Base-by-base conservation (phyloP, 2,888 invertebrate species). In the Polyploca ridens region DNA sequence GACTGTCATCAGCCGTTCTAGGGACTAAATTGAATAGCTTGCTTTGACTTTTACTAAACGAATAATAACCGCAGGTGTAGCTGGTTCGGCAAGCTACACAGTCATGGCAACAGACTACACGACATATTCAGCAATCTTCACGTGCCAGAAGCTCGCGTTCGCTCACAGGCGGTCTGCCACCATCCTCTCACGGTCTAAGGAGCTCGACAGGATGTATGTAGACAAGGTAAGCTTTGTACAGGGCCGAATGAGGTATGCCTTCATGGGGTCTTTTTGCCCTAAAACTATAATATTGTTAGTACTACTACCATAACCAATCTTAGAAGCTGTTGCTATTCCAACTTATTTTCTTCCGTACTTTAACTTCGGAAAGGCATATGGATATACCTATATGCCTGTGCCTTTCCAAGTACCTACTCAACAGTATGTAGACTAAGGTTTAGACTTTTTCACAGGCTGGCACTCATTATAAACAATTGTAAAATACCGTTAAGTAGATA, bases 131-230 rank as follows among this genome's bases (percentile, higher is more conserved):
- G 97, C 96, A 0, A 94, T 97, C 62, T 97, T 97, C 88, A 97
- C 97, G 0, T 97, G 97, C 78, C 97, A 97, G 86, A 96, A 96
- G 79, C 82, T 97, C 14, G 94, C 96, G 0, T 96, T 97, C 75
- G 96, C 96, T 0, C 96, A 97, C 86, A 94, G 97, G 5, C 96
- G 96, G 69, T 97, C 97, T 0, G 97, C 97, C 0, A 97, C 97
- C 63, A 97, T 98, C 70, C 93, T 97, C n/a, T 97, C 97, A 0
- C 95, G 97, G 63, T 95, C 93, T 19, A 96, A 96, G 72, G 96
- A 96, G 49, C 93, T 97, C 62, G 97, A 97, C 73, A 96, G 95
- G 83, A 94, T 95, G 62, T 96, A 94, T 70, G 76, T 97, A 8
- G 97, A 97, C 73, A 96, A 96, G 94, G 96, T 96, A 85, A 66